These are phyloP conservation scores for Zoanthus sociatus DNA, from an alignment of 92 coral and sea anemone genomes.

Conservation along the genomic window DNA sequence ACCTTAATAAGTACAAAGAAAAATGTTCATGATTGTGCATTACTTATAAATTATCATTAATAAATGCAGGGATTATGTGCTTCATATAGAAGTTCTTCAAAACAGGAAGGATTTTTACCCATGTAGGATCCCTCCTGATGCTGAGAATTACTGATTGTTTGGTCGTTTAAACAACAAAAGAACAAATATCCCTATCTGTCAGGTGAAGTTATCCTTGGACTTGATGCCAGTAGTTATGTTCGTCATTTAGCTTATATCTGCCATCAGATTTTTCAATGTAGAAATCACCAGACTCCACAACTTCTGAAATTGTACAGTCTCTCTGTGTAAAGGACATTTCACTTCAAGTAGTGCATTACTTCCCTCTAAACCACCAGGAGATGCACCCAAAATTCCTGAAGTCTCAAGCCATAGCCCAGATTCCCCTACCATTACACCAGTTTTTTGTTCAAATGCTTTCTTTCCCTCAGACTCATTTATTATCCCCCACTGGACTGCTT, in stretches of 20 bases:
- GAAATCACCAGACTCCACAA: not conserved
- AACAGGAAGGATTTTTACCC: slow-evolving; percentile 46
- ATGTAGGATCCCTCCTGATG: slow-evolving; percentile 60
- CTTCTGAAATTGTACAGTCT: not conserved
- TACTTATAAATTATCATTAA: not conserved
- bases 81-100: not conserved
- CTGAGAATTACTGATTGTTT: slow-evolving; percentile 41
- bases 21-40: not conserved
- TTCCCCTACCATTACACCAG: not conserved
- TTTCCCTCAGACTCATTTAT: not conserved
- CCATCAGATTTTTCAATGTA: slow-evolving; percentile 5
- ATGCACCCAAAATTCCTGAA: not conserved
- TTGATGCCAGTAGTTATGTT: slow-evolving; percentile 62
- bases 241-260: slow-evolving; percentile 4
- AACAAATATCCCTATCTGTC: slow-evolving; percentile 54
- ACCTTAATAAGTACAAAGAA: slow-evolving; percentile 1
- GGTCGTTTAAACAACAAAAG: slow-evolving; percentile 68
- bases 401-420: slow-evolving; percentile 3
- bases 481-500: not conserved
- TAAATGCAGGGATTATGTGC: slow-evolving; percentile 7
- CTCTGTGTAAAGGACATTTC: slow-evolving; percentile 1
- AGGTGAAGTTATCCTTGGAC: slow-evolving; percentile 60
- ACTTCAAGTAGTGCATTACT: not conserved
- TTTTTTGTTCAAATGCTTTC: slow-evolving; percentile 1
- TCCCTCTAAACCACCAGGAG: slow-evolving; percentile 1